phyloP scores from a whole-genome alignment of 2,888 invertebrate species.

The Operophtera brumata region DNA sequence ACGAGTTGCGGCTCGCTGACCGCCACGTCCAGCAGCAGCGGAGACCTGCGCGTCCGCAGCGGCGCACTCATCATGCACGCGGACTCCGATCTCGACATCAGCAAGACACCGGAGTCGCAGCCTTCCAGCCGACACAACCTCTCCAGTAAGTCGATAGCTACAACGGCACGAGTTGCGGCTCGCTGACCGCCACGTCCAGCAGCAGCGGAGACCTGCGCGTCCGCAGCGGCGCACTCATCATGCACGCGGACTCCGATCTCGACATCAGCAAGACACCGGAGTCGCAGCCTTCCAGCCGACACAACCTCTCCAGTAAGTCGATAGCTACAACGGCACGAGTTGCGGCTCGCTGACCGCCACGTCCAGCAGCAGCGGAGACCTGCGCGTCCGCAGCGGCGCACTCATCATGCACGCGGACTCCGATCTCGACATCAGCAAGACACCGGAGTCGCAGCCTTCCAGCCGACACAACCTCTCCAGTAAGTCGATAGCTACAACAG shows the following conservation, averaged over 20 bases:
- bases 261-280: conserved; percentile 75
- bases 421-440: conserved; percentile 82
- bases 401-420: conserved; percentile 86
- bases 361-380: conserved; percentile 65
- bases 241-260: conserved; percentile 87
- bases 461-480: conserved; percentile 57
- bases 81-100: conserved; percentile 86
- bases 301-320: conserved; percentile 61
- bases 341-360: conserved; percentile 67
- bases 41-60: conserved; percentile 65
- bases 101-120: conserved; percentile 53
- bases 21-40: conserved; percentile 63
- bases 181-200: conserved; percentile 65
- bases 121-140: conserved; percentile 54
- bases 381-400: conserved; percentile 61
- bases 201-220: conserved; percentile 70
- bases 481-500: conserved; percentile 58
- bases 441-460: conserved; percentile 49
- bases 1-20: conserved; percentile 67
- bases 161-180: conserved; percentile 61
- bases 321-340: conserved; percentile 59
- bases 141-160: conserved; percentile 59
- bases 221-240: conserved; percentile 65
- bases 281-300: conserved; percentile 49
- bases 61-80: conserved; percentile 82